Evolutionary conservation across 1,140 invertebrate species (phyloP).

Genomic region (Globodera rostochiensis): DNA sequence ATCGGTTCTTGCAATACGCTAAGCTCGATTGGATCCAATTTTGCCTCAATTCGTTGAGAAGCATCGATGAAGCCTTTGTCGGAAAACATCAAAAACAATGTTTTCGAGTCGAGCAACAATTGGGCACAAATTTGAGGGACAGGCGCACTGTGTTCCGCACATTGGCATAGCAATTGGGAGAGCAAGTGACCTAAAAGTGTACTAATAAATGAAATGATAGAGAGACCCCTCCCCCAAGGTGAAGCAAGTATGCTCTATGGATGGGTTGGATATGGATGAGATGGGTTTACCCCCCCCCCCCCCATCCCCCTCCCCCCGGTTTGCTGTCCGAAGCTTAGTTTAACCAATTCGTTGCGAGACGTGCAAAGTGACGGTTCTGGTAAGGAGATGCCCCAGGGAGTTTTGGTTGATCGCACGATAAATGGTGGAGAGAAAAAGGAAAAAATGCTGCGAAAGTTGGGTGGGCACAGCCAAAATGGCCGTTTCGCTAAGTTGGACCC

Average conservation of each 20-base stretch:
- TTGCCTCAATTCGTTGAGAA: slow-evolving; percentile 34
- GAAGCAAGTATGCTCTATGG: no score
- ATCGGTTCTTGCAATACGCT: slow-evolving; percentile 38
- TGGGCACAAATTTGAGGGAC: slow-evolving; percentile 39
- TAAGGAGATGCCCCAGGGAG: slow-evolving; percentile 53
- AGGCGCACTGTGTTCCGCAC: slow-evolving; percentile 22
- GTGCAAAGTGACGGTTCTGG: slow-evolving; percentile 44
- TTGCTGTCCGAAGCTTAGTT: background rate
- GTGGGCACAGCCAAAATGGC: slow-evolving; percentile 34
- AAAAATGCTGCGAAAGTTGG: slow-evolving; percentile 38
- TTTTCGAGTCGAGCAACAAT: slow-evolving; percentile 46
- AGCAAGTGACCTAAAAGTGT: slow-evolving; percentile 34
- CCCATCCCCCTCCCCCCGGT: no score
- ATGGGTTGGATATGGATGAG: no score
- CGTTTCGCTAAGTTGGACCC: slow-evolving; percentile 26
- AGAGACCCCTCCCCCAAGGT: no score
- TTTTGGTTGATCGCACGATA: slow-evolving; percentile 46
- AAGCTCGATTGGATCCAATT: slow-evolving; percentile 50
- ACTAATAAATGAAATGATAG: background rate
- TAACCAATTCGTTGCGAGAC: slow-evolving; percentile 41
- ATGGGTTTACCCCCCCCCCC: no score
- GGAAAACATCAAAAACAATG: slow-evolving; percentile 50
- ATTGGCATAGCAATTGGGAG: slow-evolving; percentile 24
- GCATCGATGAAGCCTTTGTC: slow-evolving; percentile 45
- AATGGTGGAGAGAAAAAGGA: slow-evolving; percentile 44